phyloP scores from a whole-genome alignment of 2,797 vertebrate species.

The Rhyacichthys aspro region DNA sequence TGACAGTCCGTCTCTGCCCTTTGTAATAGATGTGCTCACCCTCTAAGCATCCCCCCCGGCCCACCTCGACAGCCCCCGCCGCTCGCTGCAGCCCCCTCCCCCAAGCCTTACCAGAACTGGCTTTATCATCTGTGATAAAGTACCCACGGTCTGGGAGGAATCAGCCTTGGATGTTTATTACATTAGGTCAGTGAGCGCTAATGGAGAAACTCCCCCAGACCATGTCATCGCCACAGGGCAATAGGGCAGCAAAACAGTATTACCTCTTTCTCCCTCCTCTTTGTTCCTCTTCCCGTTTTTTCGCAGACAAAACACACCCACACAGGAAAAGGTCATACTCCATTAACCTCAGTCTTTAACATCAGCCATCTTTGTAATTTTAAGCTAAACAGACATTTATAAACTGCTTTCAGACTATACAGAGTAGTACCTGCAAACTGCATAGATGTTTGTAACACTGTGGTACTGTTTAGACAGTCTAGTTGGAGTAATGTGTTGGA shows the following conservation, averaged over 20 bases:
- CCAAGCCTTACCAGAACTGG: conserved; percentile 59
- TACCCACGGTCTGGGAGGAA: conserved; percentile 69
- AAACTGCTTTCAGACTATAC: conserved; percentile 13
- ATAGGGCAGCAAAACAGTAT: conserved; percentile 57
- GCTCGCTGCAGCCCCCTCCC: conserved; percentile 1
- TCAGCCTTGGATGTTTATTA: conserved; percentile 75
- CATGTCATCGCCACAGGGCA: conserved; percentile 71
- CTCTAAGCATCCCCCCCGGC: conserved; percentile 32
- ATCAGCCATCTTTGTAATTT: conserved; percentile 47
- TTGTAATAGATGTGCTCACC: conserved; percentile 62
- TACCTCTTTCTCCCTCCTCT: conserved; percentile 27
- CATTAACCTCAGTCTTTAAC: conserved; percentile 47
- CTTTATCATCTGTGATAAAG: conserved; percentile 80
- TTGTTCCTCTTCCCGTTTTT: conserved; percentile 33
- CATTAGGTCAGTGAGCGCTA: conserved; percentile 75
- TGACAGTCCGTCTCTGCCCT: conserved; percentile 62
- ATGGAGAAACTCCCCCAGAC: conserved; percentile 72
- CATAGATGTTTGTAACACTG: background rate
- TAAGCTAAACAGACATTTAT: conserved; percentile 52
- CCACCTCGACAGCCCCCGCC: background rate
- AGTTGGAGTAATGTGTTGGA: too few relatives aligned
- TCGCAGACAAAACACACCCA: conserved; percentile 14
- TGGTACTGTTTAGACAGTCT: too few relatives aligned
- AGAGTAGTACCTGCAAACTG: background rate
- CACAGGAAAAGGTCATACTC: conserved; percentile 44